Evolutionary conservation across 2,797 vertebrate genomes (phyloP).

Genomic region (Ptychobarbus kaznakovi): DNA sequence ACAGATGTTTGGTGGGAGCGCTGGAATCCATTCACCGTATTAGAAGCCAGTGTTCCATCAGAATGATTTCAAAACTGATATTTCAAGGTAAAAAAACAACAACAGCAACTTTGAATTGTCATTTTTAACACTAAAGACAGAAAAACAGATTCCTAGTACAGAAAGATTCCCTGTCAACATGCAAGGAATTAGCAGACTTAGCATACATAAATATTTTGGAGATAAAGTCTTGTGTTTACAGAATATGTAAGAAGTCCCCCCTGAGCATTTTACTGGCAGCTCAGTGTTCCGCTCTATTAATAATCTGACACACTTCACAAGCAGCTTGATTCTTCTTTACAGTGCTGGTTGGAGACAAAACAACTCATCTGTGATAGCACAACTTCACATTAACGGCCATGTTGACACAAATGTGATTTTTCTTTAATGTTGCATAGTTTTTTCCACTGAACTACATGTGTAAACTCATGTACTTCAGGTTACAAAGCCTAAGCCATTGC

Average conservation of each 20-base stretch:
- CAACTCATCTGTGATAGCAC: neutral
- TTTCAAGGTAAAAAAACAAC: neutral
- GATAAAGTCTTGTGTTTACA: constrained; percentile 31
- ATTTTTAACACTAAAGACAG: neutral
- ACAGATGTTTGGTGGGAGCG: neutral
- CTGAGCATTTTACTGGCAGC: constrained; percentile 18
- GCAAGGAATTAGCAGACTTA: constrained; percentile 25
- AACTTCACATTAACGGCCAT: neutral
- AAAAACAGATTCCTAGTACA: neutral
- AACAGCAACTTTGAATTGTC: neutral
- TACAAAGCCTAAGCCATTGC: neutral
- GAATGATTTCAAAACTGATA: neutral
- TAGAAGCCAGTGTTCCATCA: neutral
- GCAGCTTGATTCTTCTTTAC: constrained; percentile 12
- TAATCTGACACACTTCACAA: constrained; percentile 18
- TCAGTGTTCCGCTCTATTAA: constrained; percentile 26
- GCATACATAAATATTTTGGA: constrained; percentile 35
- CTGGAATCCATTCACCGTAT: neutral
- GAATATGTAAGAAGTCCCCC: neutral
- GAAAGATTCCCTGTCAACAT: neutral
- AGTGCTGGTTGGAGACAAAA: neutral
- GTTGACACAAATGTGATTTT: neutral
- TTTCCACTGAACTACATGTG: neutral
- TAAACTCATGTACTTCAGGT: neutral
- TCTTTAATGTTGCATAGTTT: neutral